Base-by-base conservation (phyloP, 2,113 vertebrate genomes). In the Picathartes gymnocephalus region DNA sequence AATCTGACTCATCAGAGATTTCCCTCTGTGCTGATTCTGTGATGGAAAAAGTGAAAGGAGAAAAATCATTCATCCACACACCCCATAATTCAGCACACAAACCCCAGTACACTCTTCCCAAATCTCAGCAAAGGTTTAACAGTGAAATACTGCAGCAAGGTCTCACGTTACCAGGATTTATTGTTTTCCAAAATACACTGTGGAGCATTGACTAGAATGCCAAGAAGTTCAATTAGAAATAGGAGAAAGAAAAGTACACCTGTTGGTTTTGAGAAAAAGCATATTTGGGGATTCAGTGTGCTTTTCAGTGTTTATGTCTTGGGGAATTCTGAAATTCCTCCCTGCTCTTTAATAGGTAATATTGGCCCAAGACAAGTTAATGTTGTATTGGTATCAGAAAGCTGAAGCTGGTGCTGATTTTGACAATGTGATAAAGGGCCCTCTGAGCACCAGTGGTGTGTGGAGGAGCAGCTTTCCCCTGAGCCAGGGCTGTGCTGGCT, bases 91-190 rank as follows among this genome's bases (percentile, higher is more conserved):
- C 93, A 95, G 54, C 66, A 69, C 54, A 37, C 66, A 82, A 96
- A 85, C 53, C 35, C 70, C 30, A 24, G 10, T 58, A 44, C 58
- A 7, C 58, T 95, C 91, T 92, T 92, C 89, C 91, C 81, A 86
- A 82, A 91, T 91, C 91, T 90, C 91, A 93, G 81, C 87, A 85
- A 93, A 91, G 81, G 57, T 85, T 94, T 85, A 82, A 40, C 82
- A 48, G 84, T 87, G 85, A 94, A 95, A 95, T 90, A 91, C 89
- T 95, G 85, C 65, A 85, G 79, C 60, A 27, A 66, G 50, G 35
- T 77, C 87, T 96, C 93, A 23, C 40, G 90, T 97, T 96, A 80
- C 93, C 82, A 83, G 92, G 85, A 94, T 96, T 95, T 96, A 95
- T 94, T 88, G 68, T 94, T 96, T 94, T 85, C 85, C 71, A 56